Conservation (phyloP, 2,888 invertebrate genomes). For the Acrobasis repandana region DNA sequence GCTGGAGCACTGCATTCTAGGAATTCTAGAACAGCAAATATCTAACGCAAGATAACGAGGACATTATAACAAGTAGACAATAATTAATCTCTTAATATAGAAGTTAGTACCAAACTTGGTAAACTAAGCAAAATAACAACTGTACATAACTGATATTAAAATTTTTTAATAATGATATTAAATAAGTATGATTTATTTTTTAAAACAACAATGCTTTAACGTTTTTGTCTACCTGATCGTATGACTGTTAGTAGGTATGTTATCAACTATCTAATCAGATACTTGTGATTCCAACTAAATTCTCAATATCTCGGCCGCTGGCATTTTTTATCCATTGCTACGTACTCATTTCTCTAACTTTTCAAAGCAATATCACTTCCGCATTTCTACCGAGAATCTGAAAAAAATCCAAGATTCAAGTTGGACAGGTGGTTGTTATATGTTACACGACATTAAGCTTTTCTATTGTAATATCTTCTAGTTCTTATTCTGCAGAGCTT, state of each 20-base stretch:
- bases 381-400: constrained; percentile 19
- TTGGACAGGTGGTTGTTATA: constrained; percentile 7
- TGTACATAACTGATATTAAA: too few species aligned
- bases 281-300: not conserved
- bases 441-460: constrained; percentile 6
- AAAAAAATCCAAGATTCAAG: constrained; percentile 12
- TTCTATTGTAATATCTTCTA: constrained; percentile 13
- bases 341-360: constrained; percentile 11
- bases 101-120: not conserved
- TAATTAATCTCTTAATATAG: constrained; percentile 2
- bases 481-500: constrained; percentile 8
- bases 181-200: too few species aligned
- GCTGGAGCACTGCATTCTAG: constrained; percentile 16
- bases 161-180: too few species aligned
- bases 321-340: not conserved
- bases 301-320: constrained; percentile 5
- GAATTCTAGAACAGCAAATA: constrained; percentile 15
- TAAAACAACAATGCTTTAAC: not conserved
- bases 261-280: not conserved
- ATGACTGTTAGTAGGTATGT: not conserved
- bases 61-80: constrained; percentile 4
- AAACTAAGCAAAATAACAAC: not conserved
- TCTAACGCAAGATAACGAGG: constrained; percentile 10
- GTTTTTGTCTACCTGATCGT: not conserved
- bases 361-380: constrained; percentile 21